Conservation (phyloP, 2,797 vertebrate species). For the Gambusia yucatana region DNA sequence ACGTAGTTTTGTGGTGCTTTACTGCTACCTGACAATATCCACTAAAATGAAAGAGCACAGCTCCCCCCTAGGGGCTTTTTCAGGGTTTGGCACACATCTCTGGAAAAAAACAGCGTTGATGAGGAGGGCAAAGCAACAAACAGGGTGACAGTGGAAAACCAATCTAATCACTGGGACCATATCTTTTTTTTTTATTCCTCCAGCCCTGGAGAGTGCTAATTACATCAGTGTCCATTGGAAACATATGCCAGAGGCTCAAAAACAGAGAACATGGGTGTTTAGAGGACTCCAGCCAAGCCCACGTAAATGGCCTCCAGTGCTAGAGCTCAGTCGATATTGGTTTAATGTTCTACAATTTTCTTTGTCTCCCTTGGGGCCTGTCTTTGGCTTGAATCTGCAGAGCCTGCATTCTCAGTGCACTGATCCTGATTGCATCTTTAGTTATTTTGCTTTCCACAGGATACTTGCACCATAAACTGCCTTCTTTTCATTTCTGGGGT, state of each 20-base stretch:
- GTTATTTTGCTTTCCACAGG: conserved; percentile 37
- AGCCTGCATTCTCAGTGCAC: conserved; percentile 11
- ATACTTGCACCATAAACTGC: conserved; percentile 38
- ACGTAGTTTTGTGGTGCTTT: conserved; percentile 31
- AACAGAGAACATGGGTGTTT: conserved; percentile 29
- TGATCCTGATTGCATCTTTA: conserved; percentile 30
- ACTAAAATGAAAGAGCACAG: conserved; percentile 36
- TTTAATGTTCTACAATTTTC: conserved; percentile 47
- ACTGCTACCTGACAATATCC: conserved; percentile 29
- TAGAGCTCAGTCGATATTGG: conserved; percentile 43
- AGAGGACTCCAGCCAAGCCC: conserved; percentile 24
- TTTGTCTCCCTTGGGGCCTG: conserved; percentile 36
- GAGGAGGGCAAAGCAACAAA: conserved; percentile 23
- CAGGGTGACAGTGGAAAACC: conserved; percentile 45
- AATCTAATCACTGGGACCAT: conserved; percentile 53
- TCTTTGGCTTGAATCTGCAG: conserved; percentile 36
- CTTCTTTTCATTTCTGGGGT: conserved; percentile 32
- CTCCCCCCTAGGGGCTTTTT: conserved; percentile 25
- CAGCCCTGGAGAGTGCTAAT: conserved; percentile 43
- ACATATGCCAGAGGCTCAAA: conserved; percentile 52
- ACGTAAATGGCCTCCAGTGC: conserved; percentile 37
- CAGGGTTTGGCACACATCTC: conserved; percentile 25
- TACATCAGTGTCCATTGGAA: conserved; percentile 56
- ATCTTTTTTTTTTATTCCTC: conserved; percentile 43
- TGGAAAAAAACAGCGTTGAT: conserved; percentile 9